Evolutionary conservation across 2,113 vertebrate species (phyloP).

Genomic region (Castor canadensis): DNA sequence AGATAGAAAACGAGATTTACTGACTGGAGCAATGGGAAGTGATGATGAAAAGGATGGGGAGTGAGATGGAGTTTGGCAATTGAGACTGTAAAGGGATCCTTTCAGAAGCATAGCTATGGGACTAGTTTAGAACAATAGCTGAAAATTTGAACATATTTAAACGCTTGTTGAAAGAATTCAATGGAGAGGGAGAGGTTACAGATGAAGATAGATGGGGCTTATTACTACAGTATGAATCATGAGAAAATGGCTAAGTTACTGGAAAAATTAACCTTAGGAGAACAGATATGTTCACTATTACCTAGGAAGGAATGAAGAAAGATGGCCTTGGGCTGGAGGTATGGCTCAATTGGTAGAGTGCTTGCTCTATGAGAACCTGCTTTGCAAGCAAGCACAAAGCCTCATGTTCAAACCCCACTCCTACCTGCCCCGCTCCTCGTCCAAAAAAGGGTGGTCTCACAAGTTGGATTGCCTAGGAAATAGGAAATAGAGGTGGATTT

Average conservation of each 20-base stretch:
- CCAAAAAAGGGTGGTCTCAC: neutral
- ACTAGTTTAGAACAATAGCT: neutral
- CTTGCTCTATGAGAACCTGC: no score
- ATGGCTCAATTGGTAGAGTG: no score
- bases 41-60: neutral
- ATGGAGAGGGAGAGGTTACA: neutral
- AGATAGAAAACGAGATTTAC: neutral
- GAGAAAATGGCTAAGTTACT: neutral
- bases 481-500: neutral
- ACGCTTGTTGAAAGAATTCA: neutral
- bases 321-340: no score
- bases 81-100: neutral
- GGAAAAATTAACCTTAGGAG: neutral
- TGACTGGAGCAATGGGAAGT: neutral
- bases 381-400: no score
- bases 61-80: neutral
- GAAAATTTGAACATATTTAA: neutral
- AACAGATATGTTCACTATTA: neutral
- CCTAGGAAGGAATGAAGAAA: neutral
- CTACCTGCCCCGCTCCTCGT: no score
- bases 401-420: no score
- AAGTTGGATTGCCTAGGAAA: neutral
- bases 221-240: neutral
- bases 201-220: neutral
- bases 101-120: neutral